Evolutionary conservation across 2,888 invertebrate species (phyloP).

Genomic region (Hetaerina titia): DNA sequence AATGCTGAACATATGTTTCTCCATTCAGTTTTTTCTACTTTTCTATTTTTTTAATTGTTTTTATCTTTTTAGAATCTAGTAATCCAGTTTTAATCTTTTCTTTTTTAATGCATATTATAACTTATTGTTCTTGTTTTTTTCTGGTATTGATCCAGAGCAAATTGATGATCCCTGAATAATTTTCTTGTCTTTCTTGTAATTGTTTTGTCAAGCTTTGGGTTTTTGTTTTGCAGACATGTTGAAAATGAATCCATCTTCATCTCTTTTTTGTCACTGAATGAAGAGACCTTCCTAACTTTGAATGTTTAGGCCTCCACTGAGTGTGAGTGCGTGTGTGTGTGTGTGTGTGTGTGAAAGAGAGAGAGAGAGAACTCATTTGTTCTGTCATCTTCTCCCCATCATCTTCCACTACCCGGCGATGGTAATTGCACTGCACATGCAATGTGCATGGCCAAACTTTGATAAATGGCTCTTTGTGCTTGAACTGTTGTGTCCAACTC

Average conservation of each 20-base stretch:
- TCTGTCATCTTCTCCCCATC: background rate
- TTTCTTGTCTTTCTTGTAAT: slow-evolving; percentile 19
- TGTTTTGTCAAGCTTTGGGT: slow-evolving; percentile 50
- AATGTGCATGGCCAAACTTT: background rate
- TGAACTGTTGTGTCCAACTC: slow-evolving; percentile 75
- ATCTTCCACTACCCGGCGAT: background rate
- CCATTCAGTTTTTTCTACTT: background rate
- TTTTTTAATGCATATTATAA: background rate
- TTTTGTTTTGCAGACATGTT: background rate
- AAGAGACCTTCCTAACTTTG: background rate
- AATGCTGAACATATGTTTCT: background rate
- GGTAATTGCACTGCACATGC: background rate
- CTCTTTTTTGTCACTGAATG: background rate
- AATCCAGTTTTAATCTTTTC: background rate
- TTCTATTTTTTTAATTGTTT: background rate
- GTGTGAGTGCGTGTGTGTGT: slow-evolving; percentile 40
- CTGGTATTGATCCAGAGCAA: background rate
- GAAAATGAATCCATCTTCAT: background rate
- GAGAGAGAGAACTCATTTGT: background rate
- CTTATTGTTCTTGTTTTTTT: background rate
- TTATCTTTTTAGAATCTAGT: background rate
- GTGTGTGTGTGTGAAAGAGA: too few relatives aligned
- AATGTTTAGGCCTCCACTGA: background rate
- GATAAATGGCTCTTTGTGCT: background rate
- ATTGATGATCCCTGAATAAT: background rate